Evolutionary conservation across 2,113 vertebrate genomes (phyloP).

Genomic region (Oxyruncus cristatus): DNA sequence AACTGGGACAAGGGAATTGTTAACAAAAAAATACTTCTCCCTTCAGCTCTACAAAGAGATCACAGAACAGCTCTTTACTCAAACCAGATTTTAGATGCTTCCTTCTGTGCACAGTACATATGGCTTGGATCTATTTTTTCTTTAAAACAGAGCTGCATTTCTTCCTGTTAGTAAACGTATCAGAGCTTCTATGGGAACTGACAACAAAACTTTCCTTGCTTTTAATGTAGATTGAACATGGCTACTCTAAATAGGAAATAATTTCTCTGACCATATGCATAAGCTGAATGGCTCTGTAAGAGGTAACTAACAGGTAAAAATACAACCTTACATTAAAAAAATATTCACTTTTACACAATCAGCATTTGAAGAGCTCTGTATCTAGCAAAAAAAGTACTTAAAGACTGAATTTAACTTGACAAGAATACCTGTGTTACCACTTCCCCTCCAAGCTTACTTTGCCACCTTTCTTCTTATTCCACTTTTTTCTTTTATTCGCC

Average conservation of each 20-base stretch:
- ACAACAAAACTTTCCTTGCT: slow-evolving; percentile 5
- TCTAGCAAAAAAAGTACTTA: not conserved
- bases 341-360: not conserved
- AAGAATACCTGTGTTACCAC: not conserved
- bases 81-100: slow-evolving; percentile 61
- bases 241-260: not conserved
- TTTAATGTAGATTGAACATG: not conserved
- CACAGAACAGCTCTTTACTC: slow-evolving; percentile 58
- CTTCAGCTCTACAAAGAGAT: slow-evolving; percentile 65
- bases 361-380: not conserved
- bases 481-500: not conserved
- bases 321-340: not conserved
- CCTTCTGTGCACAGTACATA: slow-evolving; percentile 27
- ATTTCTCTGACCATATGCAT: not conserved
- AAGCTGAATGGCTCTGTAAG: not conserved
- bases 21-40: slow-evolving; percentile 48
- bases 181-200: slow-evolving; percentile 13
- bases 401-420: not conserved
- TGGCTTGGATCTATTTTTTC: slow-evolving; percentile 50
- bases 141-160: slow-evolving; percentile 45
- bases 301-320: not conserved
- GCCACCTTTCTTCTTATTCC: slow-evolving; percentile 2
- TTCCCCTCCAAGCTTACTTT: not conserved
- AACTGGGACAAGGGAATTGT: slow-evolving; percentile 49
- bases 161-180: slow-evolving; percentile 64